These are phyloP conservation scores for Platerodrilus igneus DNA, from an alignment of 2,888 invertebrate genomes.

Conservation along the genomic window DNA sequence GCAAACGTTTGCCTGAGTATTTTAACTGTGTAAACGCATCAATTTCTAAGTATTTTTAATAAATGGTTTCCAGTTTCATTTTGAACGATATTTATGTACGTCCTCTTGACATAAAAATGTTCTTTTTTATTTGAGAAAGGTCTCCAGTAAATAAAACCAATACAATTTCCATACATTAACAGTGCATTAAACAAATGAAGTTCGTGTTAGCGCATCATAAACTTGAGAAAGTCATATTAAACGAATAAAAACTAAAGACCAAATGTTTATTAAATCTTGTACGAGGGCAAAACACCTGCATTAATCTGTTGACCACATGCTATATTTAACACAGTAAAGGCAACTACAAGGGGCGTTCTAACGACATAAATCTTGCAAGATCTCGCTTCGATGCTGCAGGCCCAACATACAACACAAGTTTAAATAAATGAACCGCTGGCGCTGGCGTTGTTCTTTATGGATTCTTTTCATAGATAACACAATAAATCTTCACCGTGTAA, in stretches of 20 bases:
- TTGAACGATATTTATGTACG: too few relatives aligned
- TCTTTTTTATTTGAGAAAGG: too few relatives aligned
- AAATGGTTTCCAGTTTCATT: too few relatives aligned
- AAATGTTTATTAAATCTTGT: slow-evolving; percentile 28
- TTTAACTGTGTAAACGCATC: too few relatives aligned
- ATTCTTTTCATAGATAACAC: slow-evolving; percentile 16
- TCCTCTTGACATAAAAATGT: too few relatives aligned
- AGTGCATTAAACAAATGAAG: too few relatives aligned
- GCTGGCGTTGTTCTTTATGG: slow-evolving; percentile 22
- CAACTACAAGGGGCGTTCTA: slow-evolving; percentile 26
- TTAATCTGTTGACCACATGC: slow-evolving; percentile 27
- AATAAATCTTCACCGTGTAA: slow-evolving; percentile 10
- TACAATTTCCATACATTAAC: too few relatives aligned
- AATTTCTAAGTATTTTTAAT: too few relatives aligned
- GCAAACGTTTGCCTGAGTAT: too few relatives aligned
- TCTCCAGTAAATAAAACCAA: too few relatives aligned
- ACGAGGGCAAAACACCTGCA: slow-evolving; percentile 21
- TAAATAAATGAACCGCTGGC: slow-evolving; percentile 20
- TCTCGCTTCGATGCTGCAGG: slow-evolving; percentile 23
- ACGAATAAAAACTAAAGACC: slow-evolving; percentile 20
- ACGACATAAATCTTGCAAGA: slow-evolving; percentile 23
- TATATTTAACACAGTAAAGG: slow-evolving; percentile 21
- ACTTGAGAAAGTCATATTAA: slow-evolving; percentile 17
- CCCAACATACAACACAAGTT: too few relatives aligned
- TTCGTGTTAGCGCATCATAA: slow-evolving; percentile 27